phyloP scores from a whole-genome alignment of 2,888 invertebrate species.

The Timema cristinae region DNA sequence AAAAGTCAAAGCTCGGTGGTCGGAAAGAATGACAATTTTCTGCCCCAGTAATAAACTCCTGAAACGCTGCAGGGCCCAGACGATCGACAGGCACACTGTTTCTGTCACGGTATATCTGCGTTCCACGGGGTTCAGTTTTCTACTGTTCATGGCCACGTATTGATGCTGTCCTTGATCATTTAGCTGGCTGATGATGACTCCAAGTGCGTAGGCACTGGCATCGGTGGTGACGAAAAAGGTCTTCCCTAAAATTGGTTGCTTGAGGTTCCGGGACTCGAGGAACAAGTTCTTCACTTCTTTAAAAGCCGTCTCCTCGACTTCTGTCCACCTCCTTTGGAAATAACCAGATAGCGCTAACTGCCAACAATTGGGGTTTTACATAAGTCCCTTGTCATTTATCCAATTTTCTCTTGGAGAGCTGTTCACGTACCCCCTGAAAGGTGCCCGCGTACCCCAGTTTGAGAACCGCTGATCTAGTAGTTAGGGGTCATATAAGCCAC shows the following conservation, averaged over 20 bases:
- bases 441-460: no score
- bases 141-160: neutral
- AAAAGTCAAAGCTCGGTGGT: neutral
- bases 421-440: no score
- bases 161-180: neutral
- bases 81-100: neutral
- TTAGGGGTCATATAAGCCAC: no score
- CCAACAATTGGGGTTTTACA: no score
- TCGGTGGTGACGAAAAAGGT: slow-evolving; percentile 29
- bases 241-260: slow-evolving; percentile 30
- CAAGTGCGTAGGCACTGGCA: slow-evolving; percentile 31
- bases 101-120: neutral
- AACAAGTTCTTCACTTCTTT: neutral
- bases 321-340: no score
- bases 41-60: neutral
- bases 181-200: slow-evolving; percentile 23
- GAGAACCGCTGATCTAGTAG: no score
- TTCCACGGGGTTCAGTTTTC: neutral
- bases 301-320: no score
- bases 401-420: no score
- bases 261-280: slow-evolving; percentile 19
- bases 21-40: neutral
- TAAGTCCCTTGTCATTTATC: no score
- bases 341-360: no score
- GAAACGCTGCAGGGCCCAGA: neutral